Percentiles rank a stretch among this genome's conserved stretches.
These are phyloP conservation scores for Polia nebulosa DNA, from an alignment of 2,888 invertebrate species.

Conservation along the genomic window DNA sequence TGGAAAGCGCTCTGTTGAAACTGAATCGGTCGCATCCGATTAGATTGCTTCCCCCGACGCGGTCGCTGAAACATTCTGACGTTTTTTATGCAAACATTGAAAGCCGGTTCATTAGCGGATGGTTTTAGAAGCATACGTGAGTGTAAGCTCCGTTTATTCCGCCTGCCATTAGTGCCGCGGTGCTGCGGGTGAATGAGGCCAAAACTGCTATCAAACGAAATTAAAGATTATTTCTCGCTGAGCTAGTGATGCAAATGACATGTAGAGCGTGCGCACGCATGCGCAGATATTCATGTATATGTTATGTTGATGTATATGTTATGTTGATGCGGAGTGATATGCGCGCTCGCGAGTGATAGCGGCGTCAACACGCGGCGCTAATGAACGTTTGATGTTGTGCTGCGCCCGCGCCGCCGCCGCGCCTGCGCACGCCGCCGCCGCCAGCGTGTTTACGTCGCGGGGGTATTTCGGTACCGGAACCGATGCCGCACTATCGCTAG, in stretches of 20 bases:
- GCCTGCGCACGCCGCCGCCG: constrained; percentile 62
- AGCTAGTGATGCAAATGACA: constrained; percentile 38
- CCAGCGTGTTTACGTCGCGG: constrained; percentile 82
- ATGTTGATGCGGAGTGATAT: constrained; percentile 39
- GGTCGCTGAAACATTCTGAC: not conserved
- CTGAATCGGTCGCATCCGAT: constrained; percentile 16
- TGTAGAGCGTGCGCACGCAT: constrained; percentile 47
- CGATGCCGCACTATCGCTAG: constrained; percentile 80
- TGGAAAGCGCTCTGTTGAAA: constrained; percentile 9
- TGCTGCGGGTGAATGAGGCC: constrained; percentile 40
- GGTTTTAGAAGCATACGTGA: constrained; percentile 30
- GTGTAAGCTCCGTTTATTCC: constrained; percentile 49
- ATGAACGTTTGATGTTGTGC: constrained; percentile 59
- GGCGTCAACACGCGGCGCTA: constrained; percentile 51
- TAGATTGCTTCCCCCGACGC: constrained; percentile 8
- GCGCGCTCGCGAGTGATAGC: constrained; percentile 46
- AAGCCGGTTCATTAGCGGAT: constrained; percentile 29
- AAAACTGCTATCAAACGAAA: constrained; percentile 43
- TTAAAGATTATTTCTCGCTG: constrained; percentile 37
- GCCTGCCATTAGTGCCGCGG: constrained; percentile 28
- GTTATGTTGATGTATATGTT: constrained; percentile 39
- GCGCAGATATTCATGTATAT: constrained; percentile 25
- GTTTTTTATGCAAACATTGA: constrained; percentile 32
- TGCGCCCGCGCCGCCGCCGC: constrained; percentile 57
- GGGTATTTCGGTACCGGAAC: constrained; percentile 88